These are phyloP conservation scores for Ailurus styani DNA, from an alignment of 2,113 vertebrate species.

Conservation along the genomic window DNA sequence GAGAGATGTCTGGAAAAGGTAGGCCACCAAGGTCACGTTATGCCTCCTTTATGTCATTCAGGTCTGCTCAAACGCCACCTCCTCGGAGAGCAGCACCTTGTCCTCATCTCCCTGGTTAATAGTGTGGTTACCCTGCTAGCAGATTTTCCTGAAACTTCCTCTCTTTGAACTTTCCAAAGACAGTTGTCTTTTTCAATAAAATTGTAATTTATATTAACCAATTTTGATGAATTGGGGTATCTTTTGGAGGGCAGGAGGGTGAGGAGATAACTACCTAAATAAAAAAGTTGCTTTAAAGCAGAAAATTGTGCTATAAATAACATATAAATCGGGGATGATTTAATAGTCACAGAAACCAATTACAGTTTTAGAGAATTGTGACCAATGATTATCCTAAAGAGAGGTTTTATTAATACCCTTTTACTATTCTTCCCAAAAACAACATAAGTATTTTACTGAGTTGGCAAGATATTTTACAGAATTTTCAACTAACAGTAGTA, in stretches of 20 bases:
- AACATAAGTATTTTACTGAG: neutral
- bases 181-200: neutral
- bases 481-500: neutral
- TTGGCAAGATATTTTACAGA: neutral
- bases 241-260: neutral
- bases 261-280: neutral
- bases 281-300: neutral
- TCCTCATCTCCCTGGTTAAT: neutral
- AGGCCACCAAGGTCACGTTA: rapidly evolving
- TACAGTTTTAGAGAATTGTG: neutral
- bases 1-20: neutral
- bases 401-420: neutral
- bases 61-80: neutral
- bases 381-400: neutral
- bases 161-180: neutral
- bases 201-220: neutral
- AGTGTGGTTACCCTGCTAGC: neutral
- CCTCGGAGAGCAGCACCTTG: neutral
- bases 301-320: neutral
- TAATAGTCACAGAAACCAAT: neutral
- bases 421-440: neutral
- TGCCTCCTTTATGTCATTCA: neutral
- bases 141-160: neutral
- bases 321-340: neutral
- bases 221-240: neutral